Evolutionary conservation across 1,140 invertebrate genomes (phyloP), one percentile per base, ranked within the genome.

Genomic region (Adoxophyes honmai): DNA sequence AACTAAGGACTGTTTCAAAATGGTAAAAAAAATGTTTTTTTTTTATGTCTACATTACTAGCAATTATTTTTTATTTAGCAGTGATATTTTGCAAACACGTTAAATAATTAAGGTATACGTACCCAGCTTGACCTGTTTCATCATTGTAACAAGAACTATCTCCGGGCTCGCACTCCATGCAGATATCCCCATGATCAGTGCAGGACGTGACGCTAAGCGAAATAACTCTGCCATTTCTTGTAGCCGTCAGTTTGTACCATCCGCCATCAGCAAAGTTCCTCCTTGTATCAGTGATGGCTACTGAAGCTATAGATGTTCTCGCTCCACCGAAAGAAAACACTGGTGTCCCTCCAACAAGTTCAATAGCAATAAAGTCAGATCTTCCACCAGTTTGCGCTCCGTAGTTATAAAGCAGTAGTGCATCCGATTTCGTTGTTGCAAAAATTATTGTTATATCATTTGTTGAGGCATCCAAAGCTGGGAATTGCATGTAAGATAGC

Each of bases 401-500:
- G 71, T 95, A 98, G 68, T 98, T 98, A 84, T 98, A 98, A 0
- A 98, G 89, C 0, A 99, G 82, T 4, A 99, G 88, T 0, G 96
- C 93, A 79, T 98, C 93, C 0, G 92, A 91, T 81, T 97, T 97
- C 0, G 94, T 96, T 0, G 97, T 98, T 8, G 97, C 95, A 82
- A 98, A 98, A 14, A 96, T 93, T 18, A 98, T 93, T 0, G 96
- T 95, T 52, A 98, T 96, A 67, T 98, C 96, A 78, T 97, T 98
- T 1, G 95, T 97, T 44, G 94, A 95, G 0, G 95, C 92, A 73
- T 97, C 95, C 37, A 98, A 73, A 0, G 96, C 89, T 2, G 94
- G 93, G 81, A 98, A 98, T 9, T 94, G 91, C 94, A 98, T 96
- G 78, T 93, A 98, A 0, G 97, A 98, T 0, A 97, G 89, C 68